A percentile compares a stretch with the other conserved stretches of the same genome.
Conservation (phyloP, 2,797 vertebrate genomes). For the Echeneis naucrates region DNA sequence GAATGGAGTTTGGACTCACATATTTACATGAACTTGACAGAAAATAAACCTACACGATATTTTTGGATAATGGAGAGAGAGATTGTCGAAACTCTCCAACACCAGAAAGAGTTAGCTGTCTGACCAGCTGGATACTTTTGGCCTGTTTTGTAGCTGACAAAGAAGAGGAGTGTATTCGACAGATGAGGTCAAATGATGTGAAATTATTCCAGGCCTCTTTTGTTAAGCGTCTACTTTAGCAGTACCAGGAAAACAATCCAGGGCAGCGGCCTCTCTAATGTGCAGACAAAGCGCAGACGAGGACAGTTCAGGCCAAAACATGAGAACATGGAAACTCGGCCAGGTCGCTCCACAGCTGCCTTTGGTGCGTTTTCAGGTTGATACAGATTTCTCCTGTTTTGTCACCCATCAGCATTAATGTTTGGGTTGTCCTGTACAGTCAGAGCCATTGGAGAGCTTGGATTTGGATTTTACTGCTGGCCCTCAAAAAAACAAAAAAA, state of each 20-base stretch:
- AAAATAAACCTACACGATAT: not conserved
- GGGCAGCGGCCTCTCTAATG: conserved; percentile 10
- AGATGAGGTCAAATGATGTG: too few species aligned
- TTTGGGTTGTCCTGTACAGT: conserved; percentile 13
- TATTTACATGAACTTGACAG: not conserved
- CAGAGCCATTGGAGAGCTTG: not conserved
- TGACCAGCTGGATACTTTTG: too few species aligned
- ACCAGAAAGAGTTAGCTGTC: too few species aligned
- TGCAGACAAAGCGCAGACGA: conserved; percentile 49
- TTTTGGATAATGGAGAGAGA: too few species aligned
- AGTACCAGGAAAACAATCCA: not conserved
- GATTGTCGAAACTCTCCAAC: too few species aligned
- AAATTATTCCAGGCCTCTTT: not conserved
- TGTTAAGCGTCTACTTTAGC: not conserved
- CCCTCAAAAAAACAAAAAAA: conserved; percentile 3
- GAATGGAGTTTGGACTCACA: not conserved
- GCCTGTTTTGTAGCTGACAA: too few species aligned
- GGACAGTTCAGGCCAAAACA: conserved; percentile 38
- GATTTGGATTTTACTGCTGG: conserved; percentile 17
- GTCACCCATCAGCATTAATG: conserved; percentile 3
- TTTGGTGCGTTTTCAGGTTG: conserved; percentile 16
- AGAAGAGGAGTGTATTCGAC: too few species aligned
- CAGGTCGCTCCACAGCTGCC: conserved; percentile 46
- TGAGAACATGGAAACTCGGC: conserved; percentile 64
- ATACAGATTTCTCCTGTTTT: conserved; percentile 22